Percentiles rank a stretch among this genome's conserved stretches.
Conservation (phyloP, 2,888 invertebrate genomes). For the Melolontha melolontha region DNA sequence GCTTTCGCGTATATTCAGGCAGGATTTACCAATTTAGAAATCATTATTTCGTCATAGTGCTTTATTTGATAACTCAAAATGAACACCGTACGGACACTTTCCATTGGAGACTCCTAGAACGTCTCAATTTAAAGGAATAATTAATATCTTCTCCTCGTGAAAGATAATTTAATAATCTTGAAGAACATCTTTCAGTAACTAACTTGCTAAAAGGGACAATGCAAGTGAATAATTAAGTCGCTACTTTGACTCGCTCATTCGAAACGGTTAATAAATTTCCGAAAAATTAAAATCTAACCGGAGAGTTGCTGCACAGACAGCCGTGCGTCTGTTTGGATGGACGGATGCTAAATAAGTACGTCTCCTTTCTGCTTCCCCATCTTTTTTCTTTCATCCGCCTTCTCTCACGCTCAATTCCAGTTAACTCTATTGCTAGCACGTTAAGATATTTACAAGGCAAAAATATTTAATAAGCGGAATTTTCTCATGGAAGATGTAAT, state of each 20-base stretch:
- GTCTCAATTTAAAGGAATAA: constrained; percentile 30
- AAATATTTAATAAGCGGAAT: constrained; percentile 24
- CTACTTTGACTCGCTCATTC: constrained; percentile 30
- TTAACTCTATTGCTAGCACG: background rate
- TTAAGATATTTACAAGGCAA: background rate
- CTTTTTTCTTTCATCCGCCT: background rate
- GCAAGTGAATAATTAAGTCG: constrained; percentile 28
- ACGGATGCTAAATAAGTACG: too few species aligned
- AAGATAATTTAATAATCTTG: constrained; percentile 32
- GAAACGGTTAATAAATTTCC: constrained; percentile 32
- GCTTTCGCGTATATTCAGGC: too few species aligned
- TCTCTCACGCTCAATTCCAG: background rate
- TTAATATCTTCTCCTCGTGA: constrained; percentile 18
- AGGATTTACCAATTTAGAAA: too few species aligned
- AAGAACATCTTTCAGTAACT: constrained; percentile 29
- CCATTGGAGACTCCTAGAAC: background rate
- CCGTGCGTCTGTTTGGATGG: too few species aligned
- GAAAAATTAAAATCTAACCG: constrained; percentile 19
- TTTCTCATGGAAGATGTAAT: constrained; percentile 9
- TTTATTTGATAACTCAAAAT: background rate
- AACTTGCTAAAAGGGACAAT: constrained; percentile 23
- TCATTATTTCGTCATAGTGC: too few species aligned
- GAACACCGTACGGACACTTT: background rate
- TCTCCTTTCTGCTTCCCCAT: background rate
- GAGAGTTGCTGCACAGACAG: background rate